Base-by-base conservation (phyloP, 2,888 invertebrate genomes). In the Chrysotoxum bicinctum region DNA sequence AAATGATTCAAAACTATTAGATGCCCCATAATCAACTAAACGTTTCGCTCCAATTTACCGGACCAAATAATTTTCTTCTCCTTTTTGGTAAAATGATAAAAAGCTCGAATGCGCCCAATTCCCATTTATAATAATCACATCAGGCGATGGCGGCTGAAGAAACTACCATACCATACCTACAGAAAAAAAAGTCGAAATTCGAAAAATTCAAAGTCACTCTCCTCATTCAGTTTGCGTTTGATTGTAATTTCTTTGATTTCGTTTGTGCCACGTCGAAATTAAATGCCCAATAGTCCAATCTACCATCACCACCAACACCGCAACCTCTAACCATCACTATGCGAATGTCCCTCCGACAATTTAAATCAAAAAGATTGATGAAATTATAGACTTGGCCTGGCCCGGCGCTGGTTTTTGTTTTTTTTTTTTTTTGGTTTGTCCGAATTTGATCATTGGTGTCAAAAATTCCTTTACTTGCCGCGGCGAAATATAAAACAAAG, bases 1-100 rank as follows among this genome's bases (percentile, higher is more conserved):
- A 86, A 82, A 86, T 54, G 82, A 76, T 78, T 75, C 82, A 43
- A 75, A 82, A 74, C 80, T 78, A 82, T 86, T 86, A 86, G 86
- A 86, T 56, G 74, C 77, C 86, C 86, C 82, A 82, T 86, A 86
- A 86, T 86, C 86, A 86, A 66, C 86, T 86, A 86, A 86, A 86
- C 86, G 86, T 86, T 86, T 86, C 81, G 64, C 78, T 86, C 86
- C 86, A 86, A 86, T 82, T 86, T 82, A 82, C 82, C 86, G 85
- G 85, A 84, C 84, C 84, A 84, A 84, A 84, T 72, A 84, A 84
- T 84, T 85, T 85, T 9, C 30, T 40, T 35, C 7, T 74, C 64
- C 66, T 80, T 58, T 21, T 40, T 37, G 16, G 7, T 4, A n/a
- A 7, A 30, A 16, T 6, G n/a, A 30, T 32, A 16, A 32, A 19